Conservation (phyloP, 2,888 invertebrate species). For the Stenodema calcarata region DNA sequence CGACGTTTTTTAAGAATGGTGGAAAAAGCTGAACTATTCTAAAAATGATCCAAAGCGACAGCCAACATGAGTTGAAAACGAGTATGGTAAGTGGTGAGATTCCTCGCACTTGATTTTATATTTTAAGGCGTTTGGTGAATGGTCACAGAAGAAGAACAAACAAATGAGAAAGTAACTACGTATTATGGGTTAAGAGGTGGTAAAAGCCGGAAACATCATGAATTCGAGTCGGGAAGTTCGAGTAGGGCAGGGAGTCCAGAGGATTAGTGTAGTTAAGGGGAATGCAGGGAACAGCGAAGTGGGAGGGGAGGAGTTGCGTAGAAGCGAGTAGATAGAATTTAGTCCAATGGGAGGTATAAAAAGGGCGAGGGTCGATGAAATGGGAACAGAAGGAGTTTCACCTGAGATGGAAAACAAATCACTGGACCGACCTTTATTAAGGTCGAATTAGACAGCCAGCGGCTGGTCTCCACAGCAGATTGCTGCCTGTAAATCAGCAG, state of each 20-base stretch:
- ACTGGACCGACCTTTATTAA: slow-evolving; percentile 23
- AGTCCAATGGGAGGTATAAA: background rate
- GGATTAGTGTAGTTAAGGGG: background rate
- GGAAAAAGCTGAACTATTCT: no score
- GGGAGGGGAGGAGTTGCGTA: background rate
- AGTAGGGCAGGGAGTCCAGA: background rate
- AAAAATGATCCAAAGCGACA: no score
- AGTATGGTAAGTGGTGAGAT: no score
- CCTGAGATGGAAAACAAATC: slow-evolving; percentile 28
- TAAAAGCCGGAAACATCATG: background rate
- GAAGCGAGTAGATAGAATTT: background rate
- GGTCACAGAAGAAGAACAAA: background rate
- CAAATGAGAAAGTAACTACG: background rate
- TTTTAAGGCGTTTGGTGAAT: background rate
- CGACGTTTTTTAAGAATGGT: no score
- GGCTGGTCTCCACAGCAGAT: no score
- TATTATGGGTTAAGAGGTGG: background rate
- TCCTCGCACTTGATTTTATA: no score
- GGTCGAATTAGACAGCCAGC: slow-evolving; percentile 12
- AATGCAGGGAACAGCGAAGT: background rate
- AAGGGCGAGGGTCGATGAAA: background rate
- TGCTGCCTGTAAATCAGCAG: no score
- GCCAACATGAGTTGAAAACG: no score
- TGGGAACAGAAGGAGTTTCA: background rate
- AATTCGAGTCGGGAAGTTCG: background rate